These are phyloP conservation scores for Gobiocypris rarus DNA, from an alignment of 2,113 vertebrate species.

Conservation along the genomic window DNA sequence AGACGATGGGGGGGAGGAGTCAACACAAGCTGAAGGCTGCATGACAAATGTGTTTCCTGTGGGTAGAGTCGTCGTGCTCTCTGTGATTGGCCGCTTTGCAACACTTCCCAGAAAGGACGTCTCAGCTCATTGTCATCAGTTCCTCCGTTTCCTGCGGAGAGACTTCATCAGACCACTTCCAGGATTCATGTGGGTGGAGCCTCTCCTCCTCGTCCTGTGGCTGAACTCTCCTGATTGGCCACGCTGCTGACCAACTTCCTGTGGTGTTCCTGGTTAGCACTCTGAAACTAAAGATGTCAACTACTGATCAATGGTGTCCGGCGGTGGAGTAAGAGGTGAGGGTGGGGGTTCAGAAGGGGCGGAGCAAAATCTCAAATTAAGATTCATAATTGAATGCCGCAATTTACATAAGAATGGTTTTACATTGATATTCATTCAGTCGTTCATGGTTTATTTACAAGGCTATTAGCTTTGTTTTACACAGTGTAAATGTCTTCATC, in stretches of 20 bases:
- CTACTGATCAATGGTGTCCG: not conserved
- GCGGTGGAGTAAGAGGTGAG: not conserved
- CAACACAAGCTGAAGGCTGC: conserved; percentile 64
- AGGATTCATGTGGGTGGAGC: conserved; percentile 1
- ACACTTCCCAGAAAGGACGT: conserved; percentile 19
- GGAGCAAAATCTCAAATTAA: not conserved
- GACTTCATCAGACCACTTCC: conserved; percentile 33
- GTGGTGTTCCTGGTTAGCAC: conserved; percentile 43
- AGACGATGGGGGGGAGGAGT: conserved; percentile 55
- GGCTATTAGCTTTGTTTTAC: no score
- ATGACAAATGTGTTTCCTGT: conserved; percentile 63
- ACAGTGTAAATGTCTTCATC: no score
- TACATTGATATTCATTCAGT: not conserved
- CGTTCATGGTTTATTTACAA: not conserved
- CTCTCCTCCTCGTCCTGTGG: conserved; percentile 50
- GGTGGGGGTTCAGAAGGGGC: not conserved
- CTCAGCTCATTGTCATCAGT: not conserved
- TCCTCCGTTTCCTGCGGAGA: conserved; percentile 31
- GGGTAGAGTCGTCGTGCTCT: conserved; percentile 60
- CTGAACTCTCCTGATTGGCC: conserved; percentile 60
- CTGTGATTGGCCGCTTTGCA: conserved; percentile 19
- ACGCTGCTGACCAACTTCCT: conserved; percentile 50
- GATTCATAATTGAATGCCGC: not conserved
- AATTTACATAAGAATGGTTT: not conserved
- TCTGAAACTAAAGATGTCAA: conserved; percentile 33